Conservation (phyloP, 2,888 invertebrate genomes). For the Leptinotarsa rubiginosa region DNA sequence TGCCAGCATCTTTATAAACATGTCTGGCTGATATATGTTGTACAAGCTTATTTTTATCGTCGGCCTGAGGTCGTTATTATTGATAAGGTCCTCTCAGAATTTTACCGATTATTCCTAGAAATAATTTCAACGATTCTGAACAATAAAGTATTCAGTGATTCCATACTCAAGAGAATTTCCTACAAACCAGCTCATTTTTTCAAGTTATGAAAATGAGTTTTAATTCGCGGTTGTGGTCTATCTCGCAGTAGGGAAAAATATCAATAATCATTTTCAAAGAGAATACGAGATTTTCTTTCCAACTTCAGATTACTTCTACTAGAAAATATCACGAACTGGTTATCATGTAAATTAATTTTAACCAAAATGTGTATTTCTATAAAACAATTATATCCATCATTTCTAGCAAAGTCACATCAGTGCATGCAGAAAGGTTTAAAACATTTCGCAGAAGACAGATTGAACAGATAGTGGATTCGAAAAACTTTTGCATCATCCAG, state of each 20-base stretch:
- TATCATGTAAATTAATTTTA: no score
- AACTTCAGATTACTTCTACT: no score
- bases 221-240: no score
- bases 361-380: no score
- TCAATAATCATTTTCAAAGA: no score
- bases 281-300: no score
- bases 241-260: no score
- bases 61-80: neutral
- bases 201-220: no score
- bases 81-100: neutral
- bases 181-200: no score
- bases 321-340: no score
- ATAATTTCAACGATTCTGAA: neutral
- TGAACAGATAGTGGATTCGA: neutral
- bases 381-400: neutral
- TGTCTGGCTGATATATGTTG: neutral
- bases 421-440: neutral
- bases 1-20: neutral
- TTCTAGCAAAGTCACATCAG: neutral
- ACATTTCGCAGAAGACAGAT: neutral
- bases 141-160: no score
- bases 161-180: no score
- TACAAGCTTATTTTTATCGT: neutral
- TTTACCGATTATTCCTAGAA: slow-evolving; percentile 7
- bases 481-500: slow-evolving; percentile 8